Evolutionary conservation across 2,113 vertebrate species (phyloP).

Genomic region (Aythya baeri): DNA sequence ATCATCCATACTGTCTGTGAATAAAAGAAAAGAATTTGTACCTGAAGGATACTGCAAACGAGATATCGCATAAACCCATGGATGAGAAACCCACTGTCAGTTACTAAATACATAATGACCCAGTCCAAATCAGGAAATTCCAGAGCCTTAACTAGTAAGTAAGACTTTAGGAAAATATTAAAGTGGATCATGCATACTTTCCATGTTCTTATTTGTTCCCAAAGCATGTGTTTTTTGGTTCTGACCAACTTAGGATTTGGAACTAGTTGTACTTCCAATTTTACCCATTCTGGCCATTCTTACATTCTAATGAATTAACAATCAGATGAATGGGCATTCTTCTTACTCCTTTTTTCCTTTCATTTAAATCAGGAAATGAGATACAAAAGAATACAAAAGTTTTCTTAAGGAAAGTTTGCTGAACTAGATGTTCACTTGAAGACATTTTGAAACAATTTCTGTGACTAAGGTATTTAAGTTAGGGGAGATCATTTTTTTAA

Average conservation of each 20-base stretch:
- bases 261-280: neutral
- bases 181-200: neutral
- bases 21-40: neutral
- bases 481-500: neutral
- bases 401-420: neutral
- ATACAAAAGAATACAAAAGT: neutral
- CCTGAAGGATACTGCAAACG: neutral
- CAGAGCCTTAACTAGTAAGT: neutral
- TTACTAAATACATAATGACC: neutral
- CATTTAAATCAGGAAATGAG: neutral
- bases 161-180: neutral
- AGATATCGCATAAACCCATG: neutral
- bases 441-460: neutral
- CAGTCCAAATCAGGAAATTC: neutral
- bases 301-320: neutral
- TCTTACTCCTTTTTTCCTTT: fast-evolving
- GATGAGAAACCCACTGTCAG: neutral
- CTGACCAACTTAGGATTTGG: neutral
- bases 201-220: neutral
- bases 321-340: neutral
- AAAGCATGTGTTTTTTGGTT: neutral
- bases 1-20: fast-evolving
- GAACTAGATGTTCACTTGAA: neutral
- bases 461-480: neutral
- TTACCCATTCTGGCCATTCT: neutral